These are phyloP conservation scores for Argya squamiceps DNA, from an alignment of 2,797 vertebrate genomes.

Conservation along the genomic window DNA sequence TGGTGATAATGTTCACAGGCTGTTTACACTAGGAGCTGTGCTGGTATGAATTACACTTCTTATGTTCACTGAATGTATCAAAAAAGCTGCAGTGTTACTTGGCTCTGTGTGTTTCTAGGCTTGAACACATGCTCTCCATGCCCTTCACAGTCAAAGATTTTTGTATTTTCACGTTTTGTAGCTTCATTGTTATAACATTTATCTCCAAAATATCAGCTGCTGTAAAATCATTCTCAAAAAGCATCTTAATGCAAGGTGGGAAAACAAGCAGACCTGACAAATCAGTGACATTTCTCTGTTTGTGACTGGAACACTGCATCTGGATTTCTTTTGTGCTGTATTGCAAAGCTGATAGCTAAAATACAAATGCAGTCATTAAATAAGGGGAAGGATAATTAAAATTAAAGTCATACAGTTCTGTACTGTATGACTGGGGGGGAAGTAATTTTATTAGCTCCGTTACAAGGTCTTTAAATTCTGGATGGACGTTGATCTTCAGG, in stretches of 20 bases:
- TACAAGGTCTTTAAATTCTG: slow-evolving; percentile 18
- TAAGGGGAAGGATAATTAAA: not conserved
- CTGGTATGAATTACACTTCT: not conserved
- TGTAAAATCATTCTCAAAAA: not conserved
- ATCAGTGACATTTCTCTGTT: slow-evolving; percentile 23
- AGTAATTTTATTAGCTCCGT: not conserved
- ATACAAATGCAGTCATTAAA: slow-evolving; percentile 4
- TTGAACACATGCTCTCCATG: not conserved
- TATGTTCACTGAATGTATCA: not conserved
- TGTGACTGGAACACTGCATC: not conserved
- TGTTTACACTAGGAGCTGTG: not conserved
- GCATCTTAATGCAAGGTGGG: not conserved
- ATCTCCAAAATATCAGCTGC: not conserved
- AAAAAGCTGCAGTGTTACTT: not conserved
- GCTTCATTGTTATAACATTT: not conserved
- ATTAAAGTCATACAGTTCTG: not conserved
- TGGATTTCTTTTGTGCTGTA: not conserved
- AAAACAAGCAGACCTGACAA: not conserved
- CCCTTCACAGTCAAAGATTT: not conserved
- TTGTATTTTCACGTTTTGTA: not conserved
- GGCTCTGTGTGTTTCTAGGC: not conserved
- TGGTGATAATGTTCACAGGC: not conserved
- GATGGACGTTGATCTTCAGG: not conserved
- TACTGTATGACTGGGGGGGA: not conserved
- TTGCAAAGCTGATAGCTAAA: not conserved